Conservation (phyloP, 2,797 vertebrate genomes). For the Notoglanidium macrostoma region DNA sequence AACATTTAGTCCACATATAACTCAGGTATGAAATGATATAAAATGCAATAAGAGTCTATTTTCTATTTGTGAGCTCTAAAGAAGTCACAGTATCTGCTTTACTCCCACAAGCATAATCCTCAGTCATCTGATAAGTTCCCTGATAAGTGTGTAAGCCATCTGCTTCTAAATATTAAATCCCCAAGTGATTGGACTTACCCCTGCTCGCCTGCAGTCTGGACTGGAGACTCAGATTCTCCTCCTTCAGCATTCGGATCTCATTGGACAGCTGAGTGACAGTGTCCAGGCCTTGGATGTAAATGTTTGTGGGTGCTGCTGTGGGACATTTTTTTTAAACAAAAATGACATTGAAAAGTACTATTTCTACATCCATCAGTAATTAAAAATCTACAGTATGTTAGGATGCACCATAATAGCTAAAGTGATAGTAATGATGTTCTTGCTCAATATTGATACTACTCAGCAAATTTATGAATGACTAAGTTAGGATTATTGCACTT, state of each 20-base stretch:
- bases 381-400: background rate
- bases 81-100: background rate
- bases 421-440: background rate
- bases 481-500: background rate
- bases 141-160: background rate
- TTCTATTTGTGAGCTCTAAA: background rate
- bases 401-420: background rate
- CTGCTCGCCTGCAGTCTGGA: slow-evolving; percentile 79
- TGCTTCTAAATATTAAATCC: background rate
- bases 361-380: background rate
- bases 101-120: no score
- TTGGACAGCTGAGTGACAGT: slow-evolving; percentile 79
- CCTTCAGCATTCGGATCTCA: slow-evolving; percentile 83
- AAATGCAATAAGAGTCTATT: background rate
- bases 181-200: slow-evolving; percentile 67
- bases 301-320: slow-evolving; percentile 78
- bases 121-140: background rate
- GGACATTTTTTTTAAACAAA: background rate
- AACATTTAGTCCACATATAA: background rate
- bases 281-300: slow-evolving; percentile 81
- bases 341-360: background rate
- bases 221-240: slow-evolving; percentile 82
- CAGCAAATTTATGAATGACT: background rate
- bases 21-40: background rate
- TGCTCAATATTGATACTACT: background rate